Evolutionary conservation across 2,797 vertebrate genomes (phyloP).

Genomic region (Momotus momota): DNA sequence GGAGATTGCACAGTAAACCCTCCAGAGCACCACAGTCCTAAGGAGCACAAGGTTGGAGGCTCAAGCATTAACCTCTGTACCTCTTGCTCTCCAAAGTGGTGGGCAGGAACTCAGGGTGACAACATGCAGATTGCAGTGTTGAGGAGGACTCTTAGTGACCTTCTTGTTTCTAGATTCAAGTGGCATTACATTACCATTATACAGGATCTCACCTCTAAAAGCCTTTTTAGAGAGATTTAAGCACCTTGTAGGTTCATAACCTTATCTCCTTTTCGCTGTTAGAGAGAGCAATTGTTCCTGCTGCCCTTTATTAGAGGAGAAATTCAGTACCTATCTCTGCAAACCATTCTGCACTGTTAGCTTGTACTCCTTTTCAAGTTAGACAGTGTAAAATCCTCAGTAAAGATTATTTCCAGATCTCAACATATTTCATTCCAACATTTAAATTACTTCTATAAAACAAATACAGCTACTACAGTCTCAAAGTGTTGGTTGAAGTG

Average conservation of each 20-base stretch:
- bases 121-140: neutral
- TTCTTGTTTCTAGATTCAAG: neutral
- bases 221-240: neutral
- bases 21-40: neutral
- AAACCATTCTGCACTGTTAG: neutral
- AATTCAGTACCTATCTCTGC: neutral
- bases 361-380: neutral
- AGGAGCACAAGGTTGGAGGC: neutral
- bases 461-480: neutral
- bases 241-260: neutral
- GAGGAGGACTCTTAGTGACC: neutral
- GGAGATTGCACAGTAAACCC: neutral
- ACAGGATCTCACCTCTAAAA: neutral
- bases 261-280: neutral
- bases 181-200: neutral
- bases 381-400: neutral
- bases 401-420: neutral
- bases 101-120: neutral
- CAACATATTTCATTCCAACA: neutral
- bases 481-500: neutral
- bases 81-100: neutral
- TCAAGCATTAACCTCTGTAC: neutral
- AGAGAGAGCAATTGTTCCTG: neutral
- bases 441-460: neutral
- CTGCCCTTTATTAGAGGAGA: neutral